A percentile compares a stretch with the other conserved stretches of the same genome.
Conservation (phyloP, 2,888 invertebrate species). For the Leistus spinibarbis region DNA sequence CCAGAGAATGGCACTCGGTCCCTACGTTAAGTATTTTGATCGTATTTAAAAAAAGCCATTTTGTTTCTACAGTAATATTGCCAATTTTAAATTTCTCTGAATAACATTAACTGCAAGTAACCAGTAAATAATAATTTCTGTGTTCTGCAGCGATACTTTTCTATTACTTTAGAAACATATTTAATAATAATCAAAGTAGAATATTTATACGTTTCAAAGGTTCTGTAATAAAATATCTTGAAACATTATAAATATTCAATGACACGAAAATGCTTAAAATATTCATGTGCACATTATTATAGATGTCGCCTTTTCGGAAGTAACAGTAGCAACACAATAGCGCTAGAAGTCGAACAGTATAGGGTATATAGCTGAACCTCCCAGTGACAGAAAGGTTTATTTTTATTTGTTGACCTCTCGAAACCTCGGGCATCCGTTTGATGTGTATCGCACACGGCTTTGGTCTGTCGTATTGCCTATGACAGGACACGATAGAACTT, state of each 20-base stretch:
- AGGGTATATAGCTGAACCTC: background rate
- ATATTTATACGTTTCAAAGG: too few species aligned
- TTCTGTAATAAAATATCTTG: background rate
- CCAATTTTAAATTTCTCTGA: too few species aligned
- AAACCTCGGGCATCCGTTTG: background rate
- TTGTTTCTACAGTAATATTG: background rate
- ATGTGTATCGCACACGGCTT: constrained; percentile 5
- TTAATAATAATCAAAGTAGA: too few species aligned
- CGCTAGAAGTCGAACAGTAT: background rate
- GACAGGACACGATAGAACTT: constrained; percentile 8
- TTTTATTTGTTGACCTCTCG: background rate
- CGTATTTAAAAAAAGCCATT: background rate
- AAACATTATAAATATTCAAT: background rate
- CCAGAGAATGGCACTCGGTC: background rate
- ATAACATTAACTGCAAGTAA: too few species aligned
- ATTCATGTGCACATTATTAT: background rate
- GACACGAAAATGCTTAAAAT: background rate
- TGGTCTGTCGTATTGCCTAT: background rate
- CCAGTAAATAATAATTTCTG: too few species aligned
- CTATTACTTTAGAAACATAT: too few species aligned
- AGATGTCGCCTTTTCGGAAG: background rate
- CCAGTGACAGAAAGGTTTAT: background rate
- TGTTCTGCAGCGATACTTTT: too few species aligned
- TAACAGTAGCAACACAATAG: too few species aligned
- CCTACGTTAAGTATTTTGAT: background rate